Conservation (phyloP, 2,113 vertebrate species). For the Macrotus californicus region DNA sequence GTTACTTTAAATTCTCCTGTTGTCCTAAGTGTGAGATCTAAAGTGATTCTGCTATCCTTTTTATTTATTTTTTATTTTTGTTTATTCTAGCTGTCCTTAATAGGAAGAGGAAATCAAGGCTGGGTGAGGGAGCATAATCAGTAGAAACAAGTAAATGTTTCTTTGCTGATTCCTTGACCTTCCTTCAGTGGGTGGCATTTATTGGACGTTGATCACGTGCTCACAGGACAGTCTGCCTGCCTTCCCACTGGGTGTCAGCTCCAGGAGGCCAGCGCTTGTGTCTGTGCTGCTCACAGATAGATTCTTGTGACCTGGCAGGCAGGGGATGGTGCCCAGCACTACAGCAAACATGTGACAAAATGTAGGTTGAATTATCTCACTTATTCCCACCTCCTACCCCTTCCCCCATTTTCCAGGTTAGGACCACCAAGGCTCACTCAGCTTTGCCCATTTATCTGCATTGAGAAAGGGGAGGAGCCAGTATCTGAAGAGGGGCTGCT, state of each 20-base stretch:
- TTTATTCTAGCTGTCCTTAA: background rate
- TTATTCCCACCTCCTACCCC: background rate
- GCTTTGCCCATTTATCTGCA: background rate
- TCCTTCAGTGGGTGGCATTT: background rate
- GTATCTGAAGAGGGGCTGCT: too few relatives aligned
- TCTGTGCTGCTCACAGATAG: background rate
- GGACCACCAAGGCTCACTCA: background rate
- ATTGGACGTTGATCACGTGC: background rate
- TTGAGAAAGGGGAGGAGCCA: background rate
- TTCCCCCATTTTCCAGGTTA: background rate
- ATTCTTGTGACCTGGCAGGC: background rate
- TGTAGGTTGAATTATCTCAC: background rate
- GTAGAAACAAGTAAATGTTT: background rate
- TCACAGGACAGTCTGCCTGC: background rate
- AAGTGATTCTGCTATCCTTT: background rate
- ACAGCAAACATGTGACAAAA: background rate
- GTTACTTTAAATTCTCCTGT: background rate
- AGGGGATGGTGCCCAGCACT: accelerated
- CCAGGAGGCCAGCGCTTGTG: background rate
- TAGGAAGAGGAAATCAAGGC: background rate
- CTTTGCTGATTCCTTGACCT: background rate
- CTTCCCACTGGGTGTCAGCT: background rate
- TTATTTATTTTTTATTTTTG: too few relatives aligned
- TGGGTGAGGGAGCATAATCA: background rate
- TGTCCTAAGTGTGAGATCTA: background rate